Base-by-base conservation (phyloP, 1,140 invertebrate species). In the Platorchestia sp. region DNA sequence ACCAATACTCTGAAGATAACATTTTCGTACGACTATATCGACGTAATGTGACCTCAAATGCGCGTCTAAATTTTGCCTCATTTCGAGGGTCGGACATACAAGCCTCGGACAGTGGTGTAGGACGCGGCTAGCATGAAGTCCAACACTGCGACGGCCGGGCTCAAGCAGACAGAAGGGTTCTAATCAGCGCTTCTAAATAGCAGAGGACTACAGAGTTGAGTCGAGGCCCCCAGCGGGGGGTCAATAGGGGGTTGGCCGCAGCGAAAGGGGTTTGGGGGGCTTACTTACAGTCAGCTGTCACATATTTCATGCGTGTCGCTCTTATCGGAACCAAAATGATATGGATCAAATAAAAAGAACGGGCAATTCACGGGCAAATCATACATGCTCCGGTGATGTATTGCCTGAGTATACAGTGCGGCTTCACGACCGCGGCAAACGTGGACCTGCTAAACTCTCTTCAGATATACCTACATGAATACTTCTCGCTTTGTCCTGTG, bases 281-380 rank as follows among this genome's bases (percentile, higher is more conserved):
- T 93, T 45, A 93, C 91, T 93, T 93, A 93, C 91, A 93, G 91
- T 93, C 91, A 93, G 91, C 91, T 93, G 91, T 93, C 91, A 93
- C 91, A 93, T 93, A 93, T 93, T 93, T 93, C 91, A 93, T 93
- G 91, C 40, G 91, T 93, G 91, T 93, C 91, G 91, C 91, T 44
- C 91, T 93, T 93, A 93, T 93, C 91, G 91, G 43, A 45, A 93
- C 91, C 91, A 93, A 93, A 93, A 93, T 93, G 91, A 93, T 93
- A 93, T 93, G 91, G 91, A 93, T 93, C 91, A 93, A 93, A 93
- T 93, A 93, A 93, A 93, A 93, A 93, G 91, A 93, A 93, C 91
- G 91, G 91, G 91, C 91, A 93, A 93, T 93, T 93, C 91, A 93
- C 45, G 91, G 40, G 91, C 91, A 93, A 93, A 93, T 93, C 91